Evolutionary conservation across 2,113 vertebrate species (phyloP), one percentile per base, ranked within the genome.

Genomic region (Cyanistes caeruleus): DNA sequence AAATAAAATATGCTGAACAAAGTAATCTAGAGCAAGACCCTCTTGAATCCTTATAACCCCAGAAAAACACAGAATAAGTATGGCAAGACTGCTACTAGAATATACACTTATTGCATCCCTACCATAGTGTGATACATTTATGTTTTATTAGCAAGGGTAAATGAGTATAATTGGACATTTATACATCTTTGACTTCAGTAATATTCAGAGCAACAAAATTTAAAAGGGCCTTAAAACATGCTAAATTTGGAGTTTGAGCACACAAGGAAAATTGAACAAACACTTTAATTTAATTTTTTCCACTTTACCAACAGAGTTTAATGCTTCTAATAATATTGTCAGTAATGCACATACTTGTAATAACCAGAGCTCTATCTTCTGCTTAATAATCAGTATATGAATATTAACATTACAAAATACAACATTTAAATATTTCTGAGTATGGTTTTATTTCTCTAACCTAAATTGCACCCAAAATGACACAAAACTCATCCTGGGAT

Each of bases 221-320:
- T 75, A 7, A 59, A 91, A 89, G 78, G 43, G 21, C 64, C 74
- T 84, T 89, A 89, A 93, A 81, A 51, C 3, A 55, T 28, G 39
- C 73, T 93, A 81, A 77, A 86, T 88, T 80, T 69, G 46, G 86
- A 90, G 24, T 85, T 88, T 68, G 41, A 76, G 58, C 51, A 76
- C 46, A 92, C 24, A 90, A 80, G 31, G 46, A 94, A 96, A 93
- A 74, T 27, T 22, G 35, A 70, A 87, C 35, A 64, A 80, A 79
- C 64, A 75, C 23, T 90, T 84, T 44, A 69, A 84, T 95, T 85
- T 72, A 72, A 75, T 89, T 87, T 77, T 81, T 83, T 41, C 24
- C 8, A 55, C 43, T 93, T 91, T 91, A 89, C 55, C 51, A 89
- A 68, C 27, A 81, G 67, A 89, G 21, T 65, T 94, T 87, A 94